Conservation (phyloP, 2,113 vertebrate species). For the Phalacrocorax brasilianus region DNA sequence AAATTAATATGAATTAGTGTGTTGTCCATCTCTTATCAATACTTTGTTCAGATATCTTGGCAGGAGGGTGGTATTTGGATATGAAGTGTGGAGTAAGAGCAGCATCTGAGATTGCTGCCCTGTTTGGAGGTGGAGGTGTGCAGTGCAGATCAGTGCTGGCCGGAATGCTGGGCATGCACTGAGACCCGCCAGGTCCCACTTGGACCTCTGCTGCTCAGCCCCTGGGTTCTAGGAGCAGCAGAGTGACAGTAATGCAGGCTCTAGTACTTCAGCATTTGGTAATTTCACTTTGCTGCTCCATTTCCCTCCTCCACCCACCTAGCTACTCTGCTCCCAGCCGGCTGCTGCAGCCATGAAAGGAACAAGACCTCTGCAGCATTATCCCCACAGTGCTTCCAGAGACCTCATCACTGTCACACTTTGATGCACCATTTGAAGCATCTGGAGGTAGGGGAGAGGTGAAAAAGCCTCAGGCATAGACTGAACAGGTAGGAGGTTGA, state of each 20-base stretch:
- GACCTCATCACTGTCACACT: background rate
- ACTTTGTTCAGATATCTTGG: background rate
- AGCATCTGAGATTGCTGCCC: background rate
- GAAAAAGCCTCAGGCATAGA: background rate
- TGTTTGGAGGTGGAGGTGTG: background rate
- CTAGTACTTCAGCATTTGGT: accelerated
- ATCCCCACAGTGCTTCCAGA: background rate
- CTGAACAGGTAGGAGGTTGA: background rate
- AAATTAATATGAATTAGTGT: background rate
- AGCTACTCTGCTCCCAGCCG: background rate
- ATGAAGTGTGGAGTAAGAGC: background rate
- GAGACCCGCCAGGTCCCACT: accelerated
- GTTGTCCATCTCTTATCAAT: background rate
- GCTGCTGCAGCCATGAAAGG: accelerated
- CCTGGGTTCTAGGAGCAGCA: background rate
- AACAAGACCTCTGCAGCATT: background rate
- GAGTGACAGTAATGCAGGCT: background rate
- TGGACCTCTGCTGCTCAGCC: background rate
- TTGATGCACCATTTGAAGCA: background rate
- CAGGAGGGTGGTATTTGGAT: accelerated
- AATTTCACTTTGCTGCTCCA: background rate
- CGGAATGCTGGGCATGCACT: background rate
- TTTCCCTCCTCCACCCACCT: background rate
- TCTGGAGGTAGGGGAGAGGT: background rate
- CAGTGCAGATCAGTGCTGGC: accelerated